phyloP scores from a whole-genome alignment of 1,140 invertebrate genomes.

The Leptestheria dahalacensis region DNA sequence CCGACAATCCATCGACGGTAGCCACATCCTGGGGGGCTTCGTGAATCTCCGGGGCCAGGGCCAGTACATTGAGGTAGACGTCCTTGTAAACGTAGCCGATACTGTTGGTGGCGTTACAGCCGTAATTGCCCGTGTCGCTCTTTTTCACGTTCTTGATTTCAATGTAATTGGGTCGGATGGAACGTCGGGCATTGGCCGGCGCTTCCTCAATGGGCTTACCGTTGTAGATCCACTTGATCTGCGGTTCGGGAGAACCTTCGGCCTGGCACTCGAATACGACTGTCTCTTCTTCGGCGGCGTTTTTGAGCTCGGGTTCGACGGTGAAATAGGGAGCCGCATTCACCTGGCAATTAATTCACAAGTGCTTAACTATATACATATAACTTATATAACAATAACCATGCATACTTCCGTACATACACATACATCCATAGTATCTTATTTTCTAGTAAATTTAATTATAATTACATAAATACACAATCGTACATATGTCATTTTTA shows the following conservation, averaged over 20 bases:
- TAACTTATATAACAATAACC: constrained; percentile 9
- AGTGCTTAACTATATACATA: constrained; percentile 43
- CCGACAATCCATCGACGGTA: constrained; percentile 65
- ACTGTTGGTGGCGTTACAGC: constrained; percentile 97
- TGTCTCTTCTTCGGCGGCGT: constrained; percentile 79
- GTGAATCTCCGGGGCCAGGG: constrained; percentile 76
- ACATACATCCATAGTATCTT: too few species aligned
- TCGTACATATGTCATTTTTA: too few species aligned
- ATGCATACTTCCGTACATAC: constrained; percentile 6
- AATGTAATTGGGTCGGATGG: constrained; percentile 53
- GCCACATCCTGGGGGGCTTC: constrained; percentile 59
- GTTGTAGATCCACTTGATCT: constrained; percentile 94
- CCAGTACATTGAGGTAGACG: constrained; percentile 89
- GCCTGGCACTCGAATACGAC: constrained; percentile 77
- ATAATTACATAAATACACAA: too few species aligned
- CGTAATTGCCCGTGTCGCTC: constrained; percentile 73
- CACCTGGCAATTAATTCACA: constrained; percentile 54
- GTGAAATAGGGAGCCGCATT: constrained; percentile 81
- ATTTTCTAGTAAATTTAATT: too few species aligned
- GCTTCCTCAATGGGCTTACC: constrained; percentile 70
- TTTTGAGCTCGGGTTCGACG: constrained; percentile 71
- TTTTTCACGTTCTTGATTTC: constrained; percentile 67
- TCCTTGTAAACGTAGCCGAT: constrained; percentile 96
- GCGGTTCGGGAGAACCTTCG: constrained; percentile 68
- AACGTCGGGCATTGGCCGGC: constrained; percentile 50